Evolutionary conservation across 2,888 invertebrate genomes (phyloP).

Genomic region (Druceiella hillmani): DNA sequence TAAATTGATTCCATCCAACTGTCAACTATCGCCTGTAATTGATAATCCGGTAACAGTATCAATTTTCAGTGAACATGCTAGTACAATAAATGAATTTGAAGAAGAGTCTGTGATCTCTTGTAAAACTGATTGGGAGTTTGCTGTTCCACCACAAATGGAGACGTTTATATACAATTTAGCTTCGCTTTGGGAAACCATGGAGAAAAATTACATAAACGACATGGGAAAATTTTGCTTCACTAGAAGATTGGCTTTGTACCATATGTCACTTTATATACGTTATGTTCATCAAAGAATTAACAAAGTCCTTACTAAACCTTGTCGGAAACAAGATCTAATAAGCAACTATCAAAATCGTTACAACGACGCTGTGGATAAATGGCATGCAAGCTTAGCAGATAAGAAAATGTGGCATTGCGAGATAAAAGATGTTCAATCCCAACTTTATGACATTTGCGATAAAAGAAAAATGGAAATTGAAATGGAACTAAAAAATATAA

Average conservation of each 20-base stretch:
- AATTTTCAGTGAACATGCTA: no score
- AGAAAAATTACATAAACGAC: conserved; percentile 46
- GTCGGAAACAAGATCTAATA: conserved; percentile 53
- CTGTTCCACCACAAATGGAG: no score
- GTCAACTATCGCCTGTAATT: no score
- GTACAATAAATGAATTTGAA: no score
- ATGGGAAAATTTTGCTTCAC: conserved; percentile 52
- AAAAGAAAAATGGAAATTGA: conserved; percentile 49
- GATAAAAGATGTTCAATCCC: conserved; percentile 45
- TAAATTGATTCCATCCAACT: no score
- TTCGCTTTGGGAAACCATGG: conserved; percentile 48
- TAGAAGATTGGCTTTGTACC: conserved; percentile 53
- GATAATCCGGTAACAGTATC: no score
- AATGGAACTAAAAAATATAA: conserved; percentile 45
- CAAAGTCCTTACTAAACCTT: conserved; percentile 50
- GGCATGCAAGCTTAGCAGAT: conserved; percentile 49
- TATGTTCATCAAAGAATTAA: conserved; percentile 50
- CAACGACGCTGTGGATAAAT: conserved; percentile 55
- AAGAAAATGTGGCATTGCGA: conserved; percentile 60
- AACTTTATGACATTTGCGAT: conserved; percentile 53
- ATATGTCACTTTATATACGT: conserved; percentile 49
- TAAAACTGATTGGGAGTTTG: no score
- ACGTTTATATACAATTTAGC: no score
- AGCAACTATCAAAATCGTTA: conserved; percentile 52
- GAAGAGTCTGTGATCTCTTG: no score